Percentiles rank a stretch among this genome's conserved stretches.
phyloP scores from a whole-genome alignment of 2,113 vertebrate genomes.

The Acrocephalus arundinaceus region DNA sequence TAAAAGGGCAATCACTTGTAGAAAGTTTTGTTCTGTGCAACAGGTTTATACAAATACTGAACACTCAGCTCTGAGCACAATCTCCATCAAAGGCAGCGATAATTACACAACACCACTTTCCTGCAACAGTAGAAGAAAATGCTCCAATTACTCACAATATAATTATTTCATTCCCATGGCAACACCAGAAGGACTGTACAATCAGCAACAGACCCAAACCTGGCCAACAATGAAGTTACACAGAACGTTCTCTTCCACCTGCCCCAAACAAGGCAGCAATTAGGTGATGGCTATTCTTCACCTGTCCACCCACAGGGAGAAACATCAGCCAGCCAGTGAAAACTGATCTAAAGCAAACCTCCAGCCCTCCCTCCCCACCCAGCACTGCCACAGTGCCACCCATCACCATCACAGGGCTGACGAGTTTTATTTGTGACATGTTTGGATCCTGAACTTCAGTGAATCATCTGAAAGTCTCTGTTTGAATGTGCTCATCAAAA shows the following conservation, averaged over 20 bases:
- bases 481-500: neutral
- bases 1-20: neutral
- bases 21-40: neutral
- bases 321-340: neutral
- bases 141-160: neutral
- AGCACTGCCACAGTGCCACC: neutral
- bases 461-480: neutral
- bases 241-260: neutral
- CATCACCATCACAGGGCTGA: neutral
- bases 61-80: neutral
- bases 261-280: neutral
- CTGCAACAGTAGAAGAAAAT: neutral
- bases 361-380: neutral
- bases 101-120: neutral
- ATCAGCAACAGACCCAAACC: neutral
- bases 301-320: neutral
- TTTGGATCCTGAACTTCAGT: neutral
- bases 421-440: neutral
- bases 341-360: neutral
- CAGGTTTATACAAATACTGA: neutral
- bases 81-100: neutral
- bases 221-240: neutral
- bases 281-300: slow-evolving; percentile 9
- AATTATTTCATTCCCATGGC: slow-evolving; percentile 43
- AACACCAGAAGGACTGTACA: neutral